Base-by-base conservation (phyloP, 37 sponge, comb jelly and placozoan genomes). In the Agelas oroides region DNA sequence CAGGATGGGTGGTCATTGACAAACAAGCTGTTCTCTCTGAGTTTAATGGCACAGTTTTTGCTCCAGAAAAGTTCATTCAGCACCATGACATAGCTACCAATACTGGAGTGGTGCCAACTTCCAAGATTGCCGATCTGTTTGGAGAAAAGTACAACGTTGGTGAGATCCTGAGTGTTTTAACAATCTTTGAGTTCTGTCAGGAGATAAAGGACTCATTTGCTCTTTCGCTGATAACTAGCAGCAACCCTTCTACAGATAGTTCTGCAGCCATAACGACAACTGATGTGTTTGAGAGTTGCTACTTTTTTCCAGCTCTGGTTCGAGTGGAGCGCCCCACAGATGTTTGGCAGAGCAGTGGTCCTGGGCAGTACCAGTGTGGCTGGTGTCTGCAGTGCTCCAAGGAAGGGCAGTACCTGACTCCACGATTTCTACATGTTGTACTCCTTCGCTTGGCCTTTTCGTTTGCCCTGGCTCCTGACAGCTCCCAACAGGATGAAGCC, bases 281-380 rank as follows among this genome's bases (percentile, higher is more conserved):
- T 65, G 81, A 34, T 25, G 30, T 54, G 15, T 25, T 25, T 15
- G 30, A 28, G 35, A 27, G 35, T 30, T 81, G 25, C 37, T 70
- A 58, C 38, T 81, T 81, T 71, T 81, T 70, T 37, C 82, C 82
- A 31, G 70, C 53, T 70, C 53, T 81, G 21, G 55, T 81, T 56
- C 32, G 40, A 30, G 55, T 24, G 28, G 59, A 55, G 31, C 30
- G 13, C 5, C 77, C 77, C 20, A 28, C 53, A 32, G 56, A 59
- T 11, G 56, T 76, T 27, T 56, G 77, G 59, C 30, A 55, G 21
- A n/a, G 20, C 21, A 34, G 30, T 33, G 59, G 25, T 19, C 32
- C 11, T 21, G 32, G 53, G 18, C n/a, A n/a, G n/a, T 76, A 76
- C 27, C 32, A 76, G 19, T 55, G 59, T 59, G 77, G 77, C 16